These are phyloP conservation scores for Lophura nycthemera DNA, from an alignment of 2,113 vertebrate species.

Conservation along the genomic window DNA sequence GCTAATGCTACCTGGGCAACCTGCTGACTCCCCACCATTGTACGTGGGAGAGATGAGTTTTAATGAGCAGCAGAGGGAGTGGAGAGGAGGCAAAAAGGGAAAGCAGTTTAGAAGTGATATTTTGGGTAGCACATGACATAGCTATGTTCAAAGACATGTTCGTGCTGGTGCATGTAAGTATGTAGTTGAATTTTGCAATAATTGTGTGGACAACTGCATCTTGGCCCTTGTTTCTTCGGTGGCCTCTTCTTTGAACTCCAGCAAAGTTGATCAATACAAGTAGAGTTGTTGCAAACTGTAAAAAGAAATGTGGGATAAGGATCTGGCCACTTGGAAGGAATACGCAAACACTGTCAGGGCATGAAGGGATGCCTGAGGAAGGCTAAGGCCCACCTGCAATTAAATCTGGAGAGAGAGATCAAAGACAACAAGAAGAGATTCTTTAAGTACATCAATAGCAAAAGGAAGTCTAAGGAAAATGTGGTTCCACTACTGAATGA, in stretches of 20 bases:
- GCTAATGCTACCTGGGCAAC: constrained; percentile 17
- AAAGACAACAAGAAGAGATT: too few species aligned
- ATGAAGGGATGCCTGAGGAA: too few species aligned
- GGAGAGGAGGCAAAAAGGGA: neutral
- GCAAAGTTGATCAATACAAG: neutral
- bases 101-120: neutral
- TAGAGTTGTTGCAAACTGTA: neutral
- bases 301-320: neutral
- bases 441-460: too few species aligned
- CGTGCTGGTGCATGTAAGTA: neutral
- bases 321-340: too few species aligned
- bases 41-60: constrained; percentile 33
- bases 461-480: too few species aligned
- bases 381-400: too few species aligned
- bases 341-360: too few species aligned
- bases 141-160: neutral
- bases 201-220: neutral
- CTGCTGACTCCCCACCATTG: constrained; percentile 39
- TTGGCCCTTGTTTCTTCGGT: neutral
- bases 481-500: too few species aligned
- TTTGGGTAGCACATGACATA: neutral
- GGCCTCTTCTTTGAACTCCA: neutral
- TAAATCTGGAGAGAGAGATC: too few species aligned
- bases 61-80: constrained; percentile 61
- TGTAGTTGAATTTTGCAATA: neutral